These are phyloP conservation scores for Agonopterix alstromeriana DNA, from an alignment of 2,888 invertebrate species.

Conservation along the genomic window DNA sequence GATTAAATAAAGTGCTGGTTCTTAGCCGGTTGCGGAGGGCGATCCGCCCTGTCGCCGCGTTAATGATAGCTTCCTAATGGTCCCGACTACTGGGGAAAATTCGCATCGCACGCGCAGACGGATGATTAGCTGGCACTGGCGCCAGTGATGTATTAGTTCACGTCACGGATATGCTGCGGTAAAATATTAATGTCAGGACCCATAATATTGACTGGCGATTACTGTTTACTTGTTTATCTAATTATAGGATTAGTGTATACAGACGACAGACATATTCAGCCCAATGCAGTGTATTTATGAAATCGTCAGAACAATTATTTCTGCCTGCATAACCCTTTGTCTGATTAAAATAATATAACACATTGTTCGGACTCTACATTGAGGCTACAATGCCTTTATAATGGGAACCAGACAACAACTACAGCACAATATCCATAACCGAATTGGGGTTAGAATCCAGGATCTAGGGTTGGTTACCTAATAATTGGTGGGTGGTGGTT, in stretches of 20 bases:
- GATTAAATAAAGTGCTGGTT: conserved; percentile 30
- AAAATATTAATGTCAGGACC: conserved; percentile 33
- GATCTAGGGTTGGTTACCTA: no score
- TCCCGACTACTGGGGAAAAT: conserved; percentile 55
- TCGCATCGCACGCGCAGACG: conserved; percentile 62
- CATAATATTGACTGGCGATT: conserved; percentile 15
- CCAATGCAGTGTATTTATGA: no score
- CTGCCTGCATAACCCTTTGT: no score
- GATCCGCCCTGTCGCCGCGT: conserved; percentile 60
- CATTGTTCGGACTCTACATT: no score
- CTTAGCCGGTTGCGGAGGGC: conserved; percentile 38
- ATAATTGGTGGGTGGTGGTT: no score
- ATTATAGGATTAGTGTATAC: background rate
- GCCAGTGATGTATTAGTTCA: conserved; percentile 62
- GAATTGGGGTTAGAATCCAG: no score
- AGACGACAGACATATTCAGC: no score
- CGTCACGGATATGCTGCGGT: conserved; percentile 53
- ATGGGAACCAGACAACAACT: no score
- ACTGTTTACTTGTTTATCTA: conserved; percentile 1
- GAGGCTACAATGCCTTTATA: no score
- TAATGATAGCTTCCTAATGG: conserved; percentile 70
- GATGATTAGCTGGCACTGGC: conserved; percentile 54
- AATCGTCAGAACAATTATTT: no score
- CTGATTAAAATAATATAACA: no score
- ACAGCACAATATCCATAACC: no score